A percentile compares a stretch with the other conserved stretches of the same genome.
phyloP scores from a whole-genome alignment of 2,113 vertebrate genomes.

The Rissa tridactyla region DNA sequence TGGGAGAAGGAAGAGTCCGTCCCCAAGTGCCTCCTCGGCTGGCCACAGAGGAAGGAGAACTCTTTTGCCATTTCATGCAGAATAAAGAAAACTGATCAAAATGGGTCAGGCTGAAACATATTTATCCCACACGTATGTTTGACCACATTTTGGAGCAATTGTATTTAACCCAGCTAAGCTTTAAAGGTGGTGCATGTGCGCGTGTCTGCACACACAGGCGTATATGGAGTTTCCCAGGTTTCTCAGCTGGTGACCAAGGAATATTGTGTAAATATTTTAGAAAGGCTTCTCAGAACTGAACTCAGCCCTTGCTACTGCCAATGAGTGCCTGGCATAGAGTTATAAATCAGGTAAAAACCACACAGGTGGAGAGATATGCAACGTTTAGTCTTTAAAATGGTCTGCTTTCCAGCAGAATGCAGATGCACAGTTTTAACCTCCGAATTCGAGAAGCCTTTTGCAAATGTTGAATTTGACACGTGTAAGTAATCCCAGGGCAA shows the following conservation, averaged over 20 bases:
- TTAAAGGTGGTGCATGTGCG: rapidly evolving
- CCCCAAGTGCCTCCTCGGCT: not conserved
- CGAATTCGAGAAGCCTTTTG: not conserved
- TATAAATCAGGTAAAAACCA: not conserved
- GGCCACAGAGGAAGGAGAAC: not conserved
- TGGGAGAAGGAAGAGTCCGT: not conserved
- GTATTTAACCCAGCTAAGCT: not conserved
- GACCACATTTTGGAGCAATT: not conserved
- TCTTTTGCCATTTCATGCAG: not conserved
- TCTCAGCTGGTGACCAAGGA: not conserved
- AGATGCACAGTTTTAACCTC: not conserved
- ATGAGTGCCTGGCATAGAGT: not conserved
- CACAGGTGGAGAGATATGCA: not conserved
- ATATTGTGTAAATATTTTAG: not conserved
- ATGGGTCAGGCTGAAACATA: not conserved
- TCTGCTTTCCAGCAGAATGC: not conserved
- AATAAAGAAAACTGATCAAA: not conserved
- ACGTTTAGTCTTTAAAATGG: not conserved
- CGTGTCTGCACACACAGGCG: too few species aligned
- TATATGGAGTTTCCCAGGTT: not conserved
- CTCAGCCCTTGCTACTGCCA: not conserved
- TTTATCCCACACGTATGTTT: not conserved
- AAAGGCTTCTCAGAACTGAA: not conserved
- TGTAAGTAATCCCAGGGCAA: not conserved
- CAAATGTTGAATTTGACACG: not conserved